Conservation (phyloP, 2,113 vertebrate species). For the Tapirus terrestris region DNA sequence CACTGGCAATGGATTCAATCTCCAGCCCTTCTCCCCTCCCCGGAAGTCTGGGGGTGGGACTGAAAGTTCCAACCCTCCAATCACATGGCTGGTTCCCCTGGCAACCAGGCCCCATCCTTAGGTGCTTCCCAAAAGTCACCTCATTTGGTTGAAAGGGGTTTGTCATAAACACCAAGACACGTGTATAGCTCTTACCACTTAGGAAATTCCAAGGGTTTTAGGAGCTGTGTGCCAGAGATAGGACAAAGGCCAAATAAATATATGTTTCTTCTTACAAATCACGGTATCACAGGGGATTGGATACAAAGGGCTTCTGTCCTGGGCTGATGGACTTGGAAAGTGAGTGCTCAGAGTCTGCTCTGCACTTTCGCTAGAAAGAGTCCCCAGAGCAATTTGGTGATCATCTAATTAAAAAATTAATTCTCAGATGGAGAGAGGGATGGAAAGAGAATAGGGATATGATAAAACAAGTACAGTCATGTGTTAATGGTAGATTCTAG, state of each 20-base stretch:
- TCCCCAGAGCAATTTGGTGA: not conserved
- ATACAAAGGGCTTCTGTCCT: not conserved
- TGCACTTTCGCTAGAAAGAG: not conserved
- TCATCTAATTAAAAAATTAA: not conserved
- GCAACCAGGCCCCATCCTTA: not conserved
- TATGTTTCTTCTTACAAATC: not conserved
- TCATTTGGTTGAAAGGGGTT: not conserved
- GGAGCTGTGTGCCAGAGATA: not conserved
- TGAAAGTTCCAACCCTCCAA: not conserved
- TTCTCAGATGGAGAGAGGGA: not conserved
- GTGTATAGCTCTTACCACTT: not conserved
- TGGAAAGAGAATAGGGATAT: not conserved
- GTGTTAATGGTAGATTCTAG: fast-evolving
- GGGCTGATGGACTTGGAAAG: not conserved
- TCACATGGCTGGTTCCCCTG: not conserved
- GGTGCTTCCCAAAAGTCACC: not conserved
- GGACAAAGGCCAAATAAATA: not conserved
- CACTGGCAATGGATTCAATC: not conserved
- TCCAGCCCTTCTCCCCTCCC: not conserved
- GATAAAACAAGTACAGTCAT: fast-evolving
- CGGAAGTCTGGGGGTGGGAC: not conserved
- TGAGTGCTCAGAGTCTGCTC: not conserved
- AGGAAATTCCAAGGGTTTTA: not conserved
- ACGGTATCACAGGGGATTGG: not conserved
- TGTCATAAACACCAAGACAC: not conserved